Evolutionary conservation across 2,113 vertebrate species (phyloP).

Genomic region (Hemicordylus capensis): DNA sequence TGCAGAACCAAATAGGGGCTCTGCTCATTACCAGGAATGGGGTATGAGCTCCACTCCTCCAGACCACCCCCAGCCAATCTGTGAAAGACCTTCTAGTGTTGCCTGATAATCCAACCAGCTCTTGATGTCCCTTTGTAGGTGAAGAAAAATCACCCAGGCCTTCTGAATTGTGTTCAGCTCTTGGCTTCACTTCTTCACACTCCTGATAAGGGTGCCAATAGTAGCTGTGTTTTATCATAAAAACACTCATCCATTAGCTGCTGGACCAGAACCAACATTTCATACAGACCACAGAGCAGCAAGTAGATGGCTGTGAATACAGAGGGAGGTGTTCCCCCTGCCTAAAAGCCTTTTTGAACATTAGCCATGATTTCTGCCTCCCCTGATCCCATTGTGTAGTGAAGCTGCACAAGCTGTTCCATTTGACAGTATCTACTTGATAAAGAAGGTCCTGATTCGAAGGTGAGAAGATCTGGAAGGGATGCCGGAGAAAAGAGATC

Average conservation of each 20-base stretch:
- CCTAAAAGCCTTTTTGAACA: conserved; percentile 24
- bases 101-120: not conserved
- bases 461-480: not conserved
- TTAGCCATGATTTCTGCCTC: not conserved
- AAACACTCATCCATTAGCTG: conserved; percentile 4
- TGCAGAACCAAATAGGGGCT: too few species aligned
- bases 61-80: too few species aligned
- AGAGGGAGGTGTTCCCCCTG: too few species aligned
- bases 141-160: not conserved
- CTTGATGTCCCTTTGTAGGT: not conserved
- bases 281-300: not conserved
- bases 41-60: too few species aligned
- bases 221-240: not conserved
- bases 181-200: not conserved
- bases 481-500: not conserved
- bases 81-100: too few species aligned
- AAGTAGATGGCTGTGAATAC: not conserved
- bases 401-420: not conserved
- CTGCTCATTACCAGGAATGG: too few species aligned
- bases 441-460: not conserved
- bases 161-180: not conserved
- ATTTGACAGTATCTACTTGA: not conserved
- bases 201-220: not conserved
- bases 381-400: not conserved
- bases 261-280: not conserved